Percentiles rank a stretch among this genome's conserved stretches.
phyloP scores from a whole-genome alignment of 2,113 vertebrate genomes.

The Heterotilapia buettikoferi region DNA sequence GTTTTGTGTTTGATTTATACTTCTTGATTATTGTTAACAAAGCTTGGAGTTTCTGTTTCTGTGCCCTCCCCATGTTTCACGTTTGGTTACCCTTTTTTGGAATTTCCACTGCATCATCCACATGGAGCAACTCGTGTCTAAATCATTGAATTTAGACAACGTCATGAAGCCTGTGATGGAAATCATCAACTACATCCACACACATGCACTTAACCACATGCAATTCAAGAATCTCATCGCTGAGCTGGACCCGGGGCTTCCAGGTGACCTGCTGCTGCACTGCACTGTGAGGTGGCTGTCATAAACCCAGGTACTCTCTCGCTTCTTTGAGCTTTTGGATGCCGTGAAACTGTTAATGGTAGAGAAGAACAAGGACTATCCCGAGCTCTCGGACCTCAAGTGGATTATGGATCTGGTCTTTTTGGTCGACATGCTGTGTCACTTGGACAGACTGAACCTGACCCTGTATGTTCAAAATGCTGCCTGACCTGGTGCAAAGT shows the following conservation, averaged over 20 bases:
- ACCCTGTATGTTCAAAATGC: no score
- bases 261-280: slow-evolving; percentile 4
- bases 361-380: slow-evolving; percentile 10
- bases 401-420: accelerated
- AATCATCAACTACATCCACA: slow-evolving; percentile 22
- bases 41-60: background rate
- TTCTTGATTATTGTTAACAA: background rate
- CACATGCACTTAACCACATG: slow-evolving; percentile 18
- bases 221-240: background rate
- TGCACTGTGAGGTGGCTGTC: slow-evolving; percentile 30
- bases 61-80: background rate
- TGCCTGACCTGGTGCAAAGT: background rate
- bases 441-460: background rate
- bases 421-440: background rate
- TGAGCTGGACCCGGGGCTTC: slow-evolving; percentile 31
- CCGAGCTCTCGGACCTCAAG: background rate
- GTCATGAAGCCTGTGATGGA: slow-evolving; percentile 41
- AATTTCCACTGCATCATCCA: background rate
- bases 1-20: background rate
- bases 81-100: background rate
- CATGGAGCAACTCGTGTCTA: slow-evolving; percentile 15
- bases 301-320: slow-evolving; percentile 17
- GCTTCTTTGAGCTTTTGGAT: slow-evolving; percentile 21
- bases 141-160: slow-evolving; percentile 26
- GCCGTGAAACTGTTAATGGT: slow-evolving; percentile 10